Percentiles rank a stretch among this genome's conserved stretches.
Conservation (phyloP, 2,888 invertebrate genomes). For the Tromatobia lineatoria region DNA sequence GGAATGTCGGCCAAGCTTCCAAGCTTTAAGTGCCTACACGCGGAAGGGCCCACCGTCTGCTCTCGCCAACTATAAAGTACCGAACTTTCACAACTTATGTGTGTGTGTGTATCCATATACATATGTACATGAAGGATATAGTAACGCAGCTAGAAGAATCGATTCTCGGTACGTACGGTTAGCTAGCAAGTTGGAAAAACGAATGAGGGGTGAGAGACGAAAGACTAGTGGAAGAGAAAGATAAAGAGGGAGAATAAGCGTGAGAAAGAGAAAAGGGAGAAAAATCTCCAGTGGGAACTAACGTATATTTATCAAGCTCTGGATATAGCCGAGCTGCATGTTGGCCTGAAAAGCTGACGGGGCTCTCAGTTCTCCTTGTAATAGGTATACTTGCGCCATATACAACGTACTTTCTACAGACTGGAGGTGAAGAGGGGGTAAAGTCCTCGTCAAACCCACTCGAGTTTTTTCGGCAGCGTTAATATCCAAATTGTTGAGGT, state of each 20-base stretch:
- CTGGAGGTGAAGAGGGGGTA: background rate
- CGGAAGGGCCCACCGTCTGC: slow-evolving; percentile 53
- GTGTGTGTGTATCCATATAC: background rate
- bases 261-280: slow-evolving; percentile 17
- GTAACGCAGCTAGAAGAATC: slow-evolving; percentile 55
- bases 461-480: slow-evolving; percentile 15
- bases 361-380: slow-evolving; percentile 43
- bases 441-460: background rate
- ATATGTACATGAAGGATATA: slow-evolving; percentile 22
- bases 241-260: slow-evolving; percentile 58
- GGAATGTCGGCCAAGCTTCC: slow-evolving; percentile 66
- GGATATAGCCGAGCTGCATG: slow-evolving; percentile 1
- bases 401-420: slow-evolving; percentile 40
- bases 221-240: slow-evolving; percentile 6
- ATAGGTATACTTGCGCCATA: slow-evolving; percentile 1
- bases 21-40: slow-evolving; percentile 66
- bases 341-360: slow-evolving; percentile 51
- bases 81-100: slow-evolving; percentile 60
- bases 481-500: slow-evolving; percentile 52
- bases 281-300: slow-evolving; percentile 48
- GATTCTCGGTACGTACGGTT: slow-evolving; percentile 52
- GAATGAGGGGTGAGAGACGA: slow-evolving; percentile 40
- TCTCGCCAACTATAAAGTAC: slow-evolving; percentile 59
- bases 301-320: slow-evolving; percentile 60
- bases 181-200: slow-evolving; percentile 48